phyloP scores from a whole-genome alignment of 2,113 vertebrate genomes.

The Antechinus stuartii region DNA sequence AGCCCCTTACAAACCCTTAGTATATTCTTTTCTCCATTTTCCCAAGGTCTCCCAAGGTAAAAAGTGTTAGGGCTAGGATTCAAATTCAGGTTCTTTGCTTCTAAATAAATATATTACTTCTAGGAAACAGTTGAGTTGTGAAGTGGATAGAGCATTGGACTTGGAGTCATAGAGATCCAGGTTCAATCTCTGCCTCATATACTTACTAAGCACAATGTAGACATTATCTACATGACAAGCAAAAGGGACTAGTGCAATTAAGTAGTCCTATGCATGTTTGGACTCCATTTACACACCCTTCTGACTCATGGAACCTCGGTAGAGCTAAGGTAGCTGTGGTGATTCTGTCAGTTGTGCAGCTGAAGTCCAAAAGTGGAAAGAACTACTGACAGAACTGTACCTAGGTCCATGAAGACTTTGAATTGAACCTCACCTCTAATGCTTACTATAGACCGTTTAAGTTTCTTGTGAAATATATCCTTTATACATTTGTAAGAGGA shows the following conservation, averaged over 20 bases:
- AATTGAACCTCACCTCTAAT: background rate
- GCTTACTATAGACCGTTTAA: background rate
- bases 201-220: background rate
- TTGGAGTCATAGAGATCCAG: background rate
- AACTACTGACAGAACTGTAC: background rate
- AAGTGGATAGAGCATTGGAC: background rate
- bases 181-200: background rate
- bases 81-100: background rate
- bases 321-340: background rate
- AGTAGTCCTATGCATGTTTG: background rate
- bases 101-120: background rate
- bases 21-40: background rate
- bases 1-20: too few relatives aligned
- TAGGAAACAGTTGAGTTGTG: background rate
- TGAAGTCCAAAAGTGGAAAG: background rate
- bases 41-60: background rate
- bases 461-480: background rate
- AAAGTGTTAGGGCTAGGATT: background rate
- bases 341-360: background rate
- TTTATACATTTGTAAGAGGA: background rate
- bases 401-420: background rate
- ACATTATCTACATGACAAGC: background rate
- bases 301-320: background rate
- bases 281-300: background rate
- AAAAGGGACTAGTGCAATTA: background rate